Percentiles rank a stretch among this genome's conserved stretches.
Conservation (phyloP, 2,113 vertebrate genomes). For the Pongo pygmaeus region DNA sequence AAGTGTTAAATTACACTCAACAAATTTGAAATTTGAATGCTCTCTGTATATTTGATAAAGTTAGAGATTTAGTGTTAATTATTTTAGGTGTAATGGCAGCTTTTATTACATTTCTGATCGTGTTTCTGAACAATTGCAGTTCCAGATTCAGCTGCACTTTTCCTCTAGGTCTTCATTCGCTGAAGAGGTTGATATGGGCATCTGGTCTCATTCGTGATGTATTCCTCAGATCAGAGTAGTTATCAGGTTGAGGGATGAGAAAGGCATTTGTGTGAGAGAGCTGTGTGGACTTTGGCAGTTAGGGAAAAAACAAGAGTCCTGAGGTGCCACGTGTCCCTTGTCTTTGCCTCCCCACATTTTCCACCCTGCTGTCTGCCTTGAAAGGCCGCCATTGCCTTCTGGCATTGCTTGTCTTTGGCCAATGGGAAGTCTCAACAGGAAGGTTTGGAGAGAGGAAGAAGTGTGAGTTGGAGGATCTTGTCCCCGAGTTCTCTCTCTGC, state of each 20-base stretch:
- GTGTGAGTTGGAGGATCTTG: neutral
- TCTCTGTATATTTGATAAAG: too few species aligned
- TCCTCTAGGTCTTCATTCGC: neutral
- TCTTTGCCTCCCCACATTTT: neutral
- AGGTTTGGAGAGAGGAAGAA: neutral
- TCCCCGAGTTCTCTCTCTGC: neutral
- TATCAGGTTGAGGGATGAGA: neutral
- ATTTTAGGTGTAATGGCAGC: too few species aligned
- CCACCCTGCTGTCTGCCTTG: neutral
- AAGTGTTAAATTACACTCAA: too few species aligned
- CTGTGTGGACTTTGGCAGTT: neutral
- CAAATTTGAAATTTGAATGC: too few species aligned
- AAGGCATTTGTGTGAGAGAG: neutral
- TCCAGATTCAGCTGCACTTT: neutral
- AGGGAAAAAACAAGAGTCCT: neutral
- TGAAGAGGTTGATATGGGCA: neutral
- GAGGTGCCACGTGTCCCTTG: neutral
- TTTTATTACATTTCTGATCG: neutral
- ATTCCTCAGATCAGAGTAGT: neutral
- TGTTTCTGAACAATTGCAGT: neutral
- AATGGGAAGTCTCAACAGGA: neutral
- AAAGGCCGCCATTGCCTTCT: neutral
- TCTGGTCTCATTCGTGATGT: neutral
- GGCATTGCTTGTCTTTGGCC: neutral
- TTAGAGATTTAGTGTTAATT: too few species aligned